Evolutionary conservation across 2,797 vertebrate genomes (phyloP).

Genomic region (Yasuhikotakia modesta): DNA sequence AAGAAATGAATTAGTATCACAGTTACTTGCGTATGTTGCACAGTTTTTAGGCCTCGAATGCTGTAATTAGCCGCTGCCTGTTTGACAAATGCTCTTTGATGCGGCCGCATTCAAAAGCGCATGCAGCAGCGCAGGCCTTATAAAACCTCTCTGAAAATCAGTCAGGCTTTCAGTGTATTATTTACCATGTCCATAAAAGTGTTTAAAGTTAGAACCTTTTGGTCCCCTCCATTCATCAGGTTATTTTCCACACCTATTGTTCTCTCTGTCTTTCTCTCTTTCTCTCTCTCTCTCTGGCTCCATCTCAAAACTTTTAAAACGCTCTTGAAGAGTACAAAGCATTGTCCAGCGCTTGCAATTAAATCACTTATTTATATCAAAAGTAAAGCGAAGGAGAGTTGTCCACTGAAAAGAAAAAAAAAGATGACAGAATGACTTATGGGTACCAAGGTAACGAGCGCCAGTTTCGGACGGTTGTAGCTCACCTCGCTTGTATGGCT

Average conservation of each 20-base stretch:
- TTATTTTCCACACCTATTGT: conserved; percentile 40
- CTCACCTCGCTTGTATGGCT: conserved; percentile 56
- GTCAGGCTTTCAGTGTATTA: conserved; percentile 68
- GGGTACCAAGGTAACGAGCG: conserved; percentile 56
- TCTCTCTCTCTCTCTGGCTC: conserved; percentile 23
- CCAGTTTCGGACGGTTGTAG: conserved; percentile 53
- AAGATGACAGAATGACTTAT: conserved; percentile 33
- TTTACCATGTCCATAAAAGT: conserved; percentile 64
- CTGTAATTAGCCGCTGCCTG: conserved; percentile 66
- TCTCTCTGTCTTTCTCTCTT: too few relatives aligned
- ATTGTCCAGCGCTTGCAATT: conserved; percentile 60
- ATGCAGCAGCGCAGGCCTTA: conserved; percentile 60
- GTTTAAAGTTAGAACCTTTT: conserved; percentile 64
- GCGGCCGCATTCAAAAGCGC: conserved; percentile 66
- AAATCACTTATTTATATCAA: conserved; percentile 68
- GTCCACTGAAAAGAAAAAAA: conserved; percentile 46
- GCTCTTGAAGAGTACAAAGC: conserved; percentile 50
- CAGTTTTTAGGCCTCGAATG: conserved; percentile 58
- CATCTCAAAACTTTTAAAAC: conserved; percentile 55
- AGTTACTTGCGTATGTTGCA: neutral
- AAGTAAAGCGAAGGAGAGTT: conserved; percentile 46
- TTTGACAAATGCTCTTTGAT: conserved; percentile 68
- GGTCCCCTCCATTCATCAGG: conserved; percentile 59
- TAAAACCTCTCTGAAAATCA: conserved; percentile 61
- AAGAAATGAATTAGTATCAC: neutral